Evolutionary conservation across 1,140 invertebrate genomes (phyloP).

Genomic region (Drosophila athabasca): DNA sequence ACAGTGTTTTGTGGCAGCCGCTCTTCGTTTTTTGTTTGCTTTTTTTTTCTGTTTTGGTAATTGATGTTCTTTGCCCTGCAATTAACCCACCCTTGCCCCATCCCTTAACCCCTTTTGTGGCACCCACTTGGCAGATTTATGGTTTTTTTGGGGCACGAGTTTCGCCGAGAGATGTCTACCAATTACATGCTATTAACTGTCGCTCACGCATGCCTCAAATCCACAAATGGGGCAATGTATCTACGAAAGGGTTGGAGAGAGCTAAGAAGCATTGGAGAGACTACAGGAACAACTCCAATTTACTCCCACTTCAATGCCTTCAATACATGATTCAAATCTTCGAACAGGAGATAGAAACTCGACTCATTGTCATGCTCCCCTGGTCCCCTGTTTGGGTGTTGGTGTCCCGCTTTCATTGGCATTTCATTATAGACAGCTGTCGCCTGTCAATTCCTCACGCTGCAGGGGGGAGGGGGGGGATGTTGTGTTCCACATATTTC

Average conservation of each 20-base stretch:
- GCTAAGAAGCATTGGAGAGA: too few species aligned
- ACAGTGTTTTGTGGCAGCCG: slow-evolving; percentile 49
- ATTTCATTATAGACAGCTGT: slow-evolving; percentile 1
- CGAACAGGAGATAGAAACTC: too few species aligned
- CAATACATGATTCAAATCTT: too few species aligned
- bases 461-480: too few species aligned
- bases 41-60: slow-evolving; percentile 41
- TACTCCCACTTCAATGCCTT: too few species aligned
- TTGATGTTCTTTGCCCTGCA: slow-evolving; percentile 68
- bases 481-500: slow-evolving; percentile 40
- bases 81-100: slow-evolving; percentile 47
- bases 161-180: slow-evolving; percentile 54
- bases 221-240: too few species aligned
- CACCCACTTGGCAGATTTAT: slow-evolving; percentile 59
- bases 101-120: not conserved
- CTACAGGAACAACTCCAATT: too few species aligned
- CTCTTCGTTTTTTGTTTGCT: slow-evolving; percentile 17
- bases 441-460: slow-evolving; percentile 29
- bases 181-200: slow-evolving; percentile 72
- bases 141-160: slow-evolving; percentile 27
- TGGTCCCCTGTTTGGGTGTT: too few species aligned
- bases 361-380: too few species aligned
- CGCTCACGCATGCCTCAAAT: not conserved
- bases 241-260: too few species aligned
- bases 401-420: not conserved